Base-by-base conservation (phyloP, 1,140 invertebrate genomes). In the Bombus polaris region DNA sequence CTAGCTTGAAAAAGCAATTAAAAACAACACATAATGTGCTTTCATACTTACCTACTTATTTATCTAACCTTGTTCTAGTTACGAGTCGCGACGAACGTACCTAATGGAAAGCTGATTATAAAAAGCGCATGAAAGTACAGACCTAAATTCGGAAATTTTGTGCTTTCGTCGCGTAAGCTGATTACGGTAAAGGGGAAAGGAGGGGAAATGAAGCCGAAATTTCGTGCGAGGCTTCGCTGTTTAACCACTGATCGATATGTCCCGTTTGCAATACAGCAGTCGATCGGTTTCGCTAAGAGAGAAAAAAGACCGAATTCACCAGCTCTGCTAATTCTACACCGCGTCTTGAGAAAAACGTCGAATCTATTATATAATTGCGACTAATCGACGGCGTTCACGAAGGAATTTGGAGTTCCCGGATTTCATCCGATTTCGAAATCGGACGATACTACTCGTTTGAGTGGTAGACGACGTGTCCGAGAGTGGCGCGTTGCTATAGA, bases 401-500 rank as follows among this genome's bases (percentile, higher is more conserved):
- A 9, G 25, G 25, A 28, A 28, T 3, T 53, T 25, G 15, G 35
- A 25, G n/a, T 65, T 44, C n/a, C 28, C 5, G 44, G 39, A 35
- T 66, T 59, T 68, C 22, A 62, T 83, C n/a, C 65, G 62, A 80
- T 81, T 89, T 87, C 85, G 78, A 77, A 89, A 90, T 91, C 89
- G 85, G 73, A 47, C 87, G 88, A 75, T 85, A 65, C 79, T 79
- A 83, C 86, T 89, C 88, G 87, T 87, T 87, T 87, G 47, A 75
- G 82, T 13, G 81, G 62, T 70, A 75, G 85, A 84, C 89, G 89
- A 88, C 90, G 87, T 91, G 91, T 91, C 90, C 90, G 89, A 90
- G 87, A 89, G 89, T 83, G 85, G 82, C 87, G 59, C 57, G 90
- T 92, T 91, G 87, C 91, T 87, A 92, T 92, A 89, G 89, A 81